phyloP scores from a whole-genome alignment of 2,797 vertebrate species.

The Leptoclinus maculatus region DNA sequence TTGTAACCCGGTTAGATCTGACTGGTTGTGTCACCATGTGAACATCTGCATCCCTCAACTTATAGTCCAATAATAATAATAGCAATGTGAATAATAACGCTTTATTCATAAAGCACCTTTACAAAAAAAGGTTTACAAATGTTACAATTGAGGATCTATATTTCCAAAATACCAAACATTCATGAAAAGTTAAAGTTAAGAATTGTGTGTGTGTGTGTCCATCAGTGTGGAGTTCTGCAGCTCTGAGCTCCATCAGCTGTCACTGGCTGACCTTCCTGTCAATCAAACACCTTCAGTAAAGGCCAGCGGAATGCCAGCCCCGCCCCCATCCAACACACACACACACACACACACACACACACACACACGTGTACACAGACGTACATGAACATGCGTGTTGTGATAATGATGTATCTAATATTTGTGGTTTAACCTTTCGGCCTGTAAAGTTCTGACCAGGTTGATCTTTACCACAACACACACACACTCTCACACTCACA shows the following conservation, averaged over 20 bases:
- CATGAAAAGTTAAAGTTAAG: background rate
- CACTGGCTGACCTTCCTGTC: conserved; percentile 69
- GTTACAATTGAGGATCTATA: too few species aligned
- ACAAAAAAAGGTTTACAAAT: too few species aligned
- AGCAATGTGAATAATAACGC: background rate
- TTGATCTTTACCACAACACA: conserved; percentile 66
- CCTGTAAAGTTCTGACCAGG: conserved; percentile 72
- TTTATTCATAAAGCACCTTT: too few species aligned
- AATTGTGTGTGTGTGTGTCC: conserved; percentile 26
- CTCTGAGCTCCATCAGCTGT: conserved; percentile 61
- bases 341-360: conserved; percentile 15
- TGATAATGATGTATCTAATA: conserved; percentile 80
- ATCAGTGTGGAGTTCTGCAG: conserved; percentile 71
- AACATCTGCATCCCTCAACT: too few species aligned
- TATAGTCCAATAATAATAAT: background rate
- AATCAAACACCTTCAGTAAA: conserved; percentile 68
- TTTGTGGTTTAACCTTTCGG: conserved; percentile 78
- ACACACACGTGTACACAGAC: conserved; percentile 1
- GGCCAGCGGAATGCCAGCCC: conserved; percentile 68
- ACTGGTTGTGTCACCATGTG: too few species aligned
- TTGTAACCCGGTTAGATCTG: too few species aligned
- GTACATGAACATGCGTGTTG: conserved; percentile 4
- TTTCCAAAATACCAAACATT: background rate
- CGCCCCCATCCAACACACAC: conserved; percentile 34
- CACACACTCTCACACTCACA: background rate